Conservation (phyloP, 1,140 invertebrate species). For the Zeugodacus cucurbitae region DNA sequence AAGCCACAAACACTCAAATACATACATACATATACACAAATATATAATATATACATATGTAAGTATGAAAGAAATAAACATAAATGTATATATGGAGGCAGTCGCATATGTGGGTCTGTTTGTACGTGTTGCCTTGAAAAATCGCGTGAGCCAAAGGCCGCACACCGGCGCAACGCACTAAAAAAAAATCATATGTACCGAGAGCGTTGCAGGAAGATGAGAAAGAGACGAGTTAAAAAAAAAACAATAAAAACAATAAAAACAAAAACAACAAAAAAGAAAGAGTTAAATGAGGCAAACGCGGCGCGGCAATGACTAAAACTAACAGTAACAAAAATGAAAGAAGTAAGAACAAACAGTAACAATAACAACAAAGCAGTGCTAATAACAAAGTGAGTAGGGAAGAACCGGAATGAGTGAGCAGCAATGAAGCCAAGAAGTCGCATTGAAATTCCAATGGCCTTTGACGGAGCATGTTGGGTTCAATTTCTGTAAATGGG, state of each 20-base stretch:
- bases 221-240: neutral
- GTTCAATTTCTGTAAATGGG: constrained; percentile 38
- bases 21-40: neutral
- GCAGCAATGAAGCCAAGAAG: neutral
- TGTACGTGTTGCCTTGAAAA: constrained; percentile 4
- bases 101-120: neutral
- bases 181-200: no score
- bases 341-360: neutral
- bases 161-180: no score
- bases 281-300: neutral
- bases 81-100: no score
- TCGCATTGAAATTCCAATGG: constrained; percentile 15
- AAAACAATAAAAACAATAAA: no score
- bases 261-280: no score
- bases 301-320: neutral
- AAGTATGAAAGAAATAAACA: no score
- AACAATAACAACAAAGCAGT: neutral
- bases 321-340: constrained; percentile 7
- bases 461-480: constrained; percentile 38
- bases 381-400: neutral
- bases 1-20: neutral
- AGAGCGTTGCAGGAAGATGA: neutral
- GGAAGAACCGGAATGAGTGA: neutral
- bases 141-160: constrained; percentile 5
- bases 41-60: no score